Conservation (phyloP, 2,113 vertebrate species). For the Spermophilus dauricus region DNA sequence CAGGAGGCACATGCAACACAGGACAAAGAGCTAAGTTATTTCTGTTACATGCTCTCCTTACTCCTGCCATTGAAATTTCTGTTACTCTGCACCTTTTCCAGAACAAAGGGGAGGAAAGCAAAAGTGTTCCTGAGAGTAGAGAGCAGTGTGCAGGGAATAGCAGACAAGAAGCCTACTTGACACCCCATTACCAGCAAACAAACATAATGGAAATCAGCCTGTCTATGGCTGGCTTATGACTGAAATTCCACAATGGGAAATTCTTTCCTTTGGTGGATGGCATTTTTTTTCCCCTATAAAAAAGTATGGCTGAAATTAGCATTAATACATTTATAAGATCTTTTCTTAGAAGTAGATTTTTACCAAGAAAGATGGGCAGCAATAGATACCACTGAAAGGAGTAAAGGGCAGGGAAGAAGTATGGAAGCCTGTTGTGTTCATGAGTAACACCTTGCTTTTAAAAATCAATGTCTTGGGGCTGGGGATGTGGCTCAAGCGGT, state of each 20-base stretch:
- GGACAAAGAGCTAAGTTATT: conserved; percentile 82
- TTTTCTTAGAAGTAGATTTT: conserved; percentile 19
- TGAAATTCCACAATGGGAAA: not conserved
- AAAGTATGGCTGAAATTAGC: conserved; percentile 55
- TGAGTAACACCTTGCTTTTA: conserved; percentile 24
- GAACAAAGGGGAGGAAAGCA: conserved; percentile 32
- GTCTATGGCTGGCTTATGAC: not conserved
- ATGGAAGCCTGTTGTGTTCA: not conserved
- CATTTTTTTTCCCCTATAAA: not conserved
- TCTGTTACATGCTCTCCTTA: conserved; percentile 63
- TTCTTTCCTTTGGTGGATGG: conserved; percentile 20
- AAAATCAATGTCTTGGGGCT: not conserved
- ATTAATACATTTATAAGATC: not conserved
- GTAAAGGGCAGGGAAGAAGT: not conserved
- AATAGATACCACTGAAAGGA: not conserved
- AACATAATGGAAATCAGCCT: not conserved
- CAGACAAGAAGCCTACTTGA: not conserved
- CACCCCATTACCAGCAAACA: not conserved
- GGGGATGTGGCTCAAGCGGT: no score
- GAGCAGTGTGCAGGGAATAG: not conserved
- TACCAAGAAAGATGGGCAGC: not conserved
- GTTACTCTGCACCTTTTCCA: conserved; percentile 80
- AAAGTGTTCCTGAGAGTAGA: not conserved
- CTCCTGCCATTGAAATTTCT: conserved; percentile 74
- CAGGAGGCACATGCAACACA: conserved; percentile 76